Evolutionary conservation across 2,888 invertebrate species (phyloP), one percentile per base, ranked within the genome.

Genomic region (Scaptomyza polygonia): DNA sequence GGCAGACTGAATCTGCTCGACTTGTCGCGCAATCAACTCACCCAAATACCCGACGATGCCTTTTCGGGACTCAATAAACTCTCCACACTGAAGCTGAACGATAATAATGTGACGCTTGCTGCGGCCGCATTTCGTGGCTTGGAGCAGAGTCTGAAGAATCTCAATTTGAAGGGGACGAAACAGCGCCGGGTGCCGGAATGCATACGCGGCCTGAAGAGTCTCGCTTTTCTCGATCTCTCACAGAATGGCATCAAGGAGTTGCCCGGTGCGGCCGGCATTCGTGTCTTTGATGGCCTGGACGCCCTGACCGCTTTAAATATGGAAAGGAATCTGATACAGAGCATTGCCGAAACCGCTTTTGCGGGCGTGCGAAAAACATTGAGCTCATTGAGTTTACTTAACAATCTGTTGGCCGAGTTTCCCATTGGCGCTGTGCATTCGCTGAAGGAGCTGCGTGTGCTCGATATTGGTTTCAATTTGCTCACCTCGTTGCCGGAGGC

Each of bases 381-480:
- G 42, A 97, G 96, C 90, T 98, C 97, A 0, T 93, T 98, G 55
- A 97, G 97, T 91, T 93, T 98, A 67, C 93, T 98, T 39, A 98
- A 98, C 91, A 98, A 98, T 92, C 93, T 97, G 57, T 93, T 98
- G 59, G 94, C 97, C 0, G 96, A 97, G 89, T 97, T 97, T 90
- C 98, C 98, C 1, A 95, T 95, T 1, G 94, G 93, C 44, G 97
- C 97, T 7, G 94, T 98, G 81, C 94, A 94, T 73, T 94, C 94
- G 27, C 92, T 98, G 53, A 94, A 94, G 55, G 97, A 97, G 91
- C 93, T 98, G 57, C 94, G 97, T 91, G 97, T 98, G 9, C 92
- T 98, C 75, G 98, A 98, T 90, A 96, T 98, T 74, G 98, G 98
- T 49, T 98, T 98, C 91, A 98, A 98, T 93, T 93, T 97, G 76